Conservation (phyloP, 2,797 vertebrate genomes). For the Helicolenus hilgendorfi region DNA sequence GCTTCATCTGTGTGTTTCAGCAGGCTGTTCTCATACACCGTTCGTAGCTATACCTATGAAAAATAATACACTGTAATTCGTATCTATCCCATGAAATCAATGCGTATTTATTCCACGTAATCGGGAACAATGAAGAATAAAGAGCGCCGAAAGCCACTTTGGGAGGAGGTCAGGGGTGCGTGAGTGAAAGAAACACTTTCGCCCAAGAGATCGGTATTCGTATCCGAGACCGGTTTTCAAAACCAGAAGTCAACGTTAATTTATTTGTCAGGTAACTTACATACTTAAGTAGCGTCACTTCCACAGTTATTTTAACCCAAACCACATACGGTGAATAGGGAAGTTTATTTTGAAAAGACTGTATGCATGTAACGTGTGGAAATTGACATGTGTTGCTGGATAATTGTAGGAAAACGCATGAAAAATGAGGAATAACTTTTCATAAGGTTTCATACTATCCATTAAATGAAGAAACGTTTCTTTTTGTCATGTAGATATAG, state of each 20-base stretch:
- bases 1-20: conserved; percentile 5
- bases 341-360: no score
- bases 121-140: not conserved
- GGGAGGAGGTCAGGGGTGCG: not conserved
- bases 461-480: no score
- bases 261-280: not conserved
- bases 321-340: no score
- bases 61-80: not conserved
- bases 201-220: no score
- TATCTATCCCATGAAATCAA: not conserved
- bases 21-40: not conserved
- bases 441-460: no score
- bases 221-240: no score
- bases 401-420: no score
- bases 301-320: not conserved
- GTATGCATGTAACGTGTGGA: no score
- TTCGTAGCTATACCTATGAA: not conserved
- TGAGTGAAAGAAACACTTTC: no score
- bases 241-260: not conserved
- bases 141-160: rapidly evolving
- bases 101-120: not conserved
- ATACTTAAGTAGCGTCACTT: not conserved
- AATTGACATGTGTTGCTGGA: no score
- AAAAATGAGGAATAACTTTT: no score
- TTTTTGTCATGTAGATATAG: not conserved